Base-by-base conservation (phyloP, 2,797 vertebrate genomes). In the Periparus ater region DNA sequence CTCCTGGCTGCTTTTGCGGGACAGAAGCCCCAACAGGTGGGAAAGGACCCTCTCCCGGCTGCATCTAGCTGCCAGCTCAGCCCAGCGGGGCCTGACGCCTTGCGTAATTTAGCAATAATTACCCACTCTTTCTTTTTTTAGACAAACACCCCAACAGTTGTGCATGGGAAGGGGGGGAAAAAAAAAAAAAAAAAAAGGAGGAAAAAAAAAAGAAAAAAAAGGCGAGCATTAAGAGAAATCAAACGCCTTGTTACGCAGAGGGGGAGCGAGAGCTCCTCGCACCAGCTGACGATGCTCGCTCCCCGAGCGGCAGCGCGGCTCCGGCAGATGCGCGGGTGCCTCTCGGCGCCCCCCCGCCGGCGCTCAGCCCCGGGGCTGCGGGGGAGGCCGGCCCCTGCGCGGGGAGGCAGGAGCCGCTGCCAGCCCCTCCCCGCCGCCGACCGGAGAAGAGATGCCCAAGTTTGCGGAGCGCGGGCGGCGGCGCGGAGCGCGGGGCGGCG, bases 391-490 rank as follows among this genome's bases (percentile, higher is more conserved):
- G 67, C 76, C 92, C 70, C 61, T 53, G 38, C 34, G 82, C 78
- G 68, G 89, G 95, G 93, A 34, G 91, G 85, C 42, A 81, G 94
- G 91, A 72, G 91, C 73, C 50, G 94, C 61, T 13, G 85, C 42
- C 4, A 32, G 89, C 95, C 79, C 78, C 77, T 94, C 85, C 86
- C 74, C 66, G 79, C 95, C 85, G 80, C 87, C 11, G 75, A 58
- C n/a, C 79, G 73, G 34, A 70, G 83, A 44, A 94, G 96, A 70
- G 80, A 96, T 95, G 96, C 88, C 82, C 89, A 92, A 95, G 72
- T 94, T 91, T 75, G 65, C 80, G 66, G 73, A 20, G 32, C 34
- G 70, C 20, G 26, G 60, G 68, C 48, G 75, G 61, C 65, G 76
- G 83, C 57, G 48, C 74, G 77, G 70, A 50, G 61, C 61, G 74